These are phyloP conservation scores for Syritta pipiens DNA, from an alignment of 2,888 invertebrate genomes.

Conservation along the genomic window DNA sequence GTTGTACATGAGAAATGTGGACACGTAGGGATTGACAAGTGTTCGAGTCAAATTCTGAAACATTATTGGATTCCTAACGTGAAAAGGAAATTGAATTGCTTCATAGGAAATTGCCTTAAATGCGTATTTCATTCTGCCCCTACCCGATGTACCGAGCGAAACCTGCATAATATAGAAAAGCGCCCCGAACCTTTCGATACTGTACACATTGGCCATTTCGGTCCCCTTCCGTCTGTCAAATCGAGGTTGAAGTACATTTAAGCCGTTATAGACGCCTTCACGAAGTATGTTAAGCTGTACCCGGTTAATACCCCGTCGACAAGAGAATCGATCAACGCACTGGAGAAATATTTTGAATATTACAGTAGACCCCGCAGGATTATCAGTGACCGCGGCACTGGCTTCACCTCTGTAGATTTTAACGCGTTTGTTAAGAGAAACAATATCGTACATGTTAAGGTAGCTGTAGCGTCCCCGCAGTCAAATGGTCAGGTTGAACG, in stretches of 20 bases:
- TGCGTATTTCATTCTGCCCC: constrained; percentile 38
- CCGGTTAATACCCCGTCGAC: constrained; percentile 42
- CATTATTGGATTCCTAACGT: constrained; percentile 48
- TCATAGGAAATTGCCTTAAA: constrained; percentile 35
- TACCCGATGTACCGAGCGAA: too few species aligned
- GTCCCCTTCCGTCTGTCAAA: constrained; percentile 28
- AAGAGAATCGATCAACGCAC: constrained; percentile 70
- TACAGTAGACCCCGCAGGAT: constrained; percentile 62
- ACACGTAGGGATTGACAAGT: constrained; percentile 29
- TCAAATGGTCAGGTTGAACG: constrained; percentile 70
- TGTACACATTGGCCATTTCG: constrained; percentile 43
- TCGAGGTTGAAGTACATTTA: constrained; percentile 28
- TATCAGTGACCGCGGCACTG: constrained; percentile 63
- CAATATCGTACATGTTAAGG: constrained; percentile 45
- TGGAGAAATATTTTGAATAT: constrained; percentile 69
- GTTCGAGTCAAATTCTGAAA: constrained; percentile 2
- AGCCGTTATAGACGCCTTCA: constrained; percentile 11
- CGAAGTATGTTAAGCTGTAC: constrained; percentile 25
- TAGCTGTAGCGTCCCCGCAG: constrained; percentile 60
- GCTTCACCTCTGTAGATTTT: constrained; percentile 67
- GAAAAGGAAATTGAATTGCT: constrained; percentile 7
- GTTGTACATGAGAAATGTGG: constrained; percentile 67
- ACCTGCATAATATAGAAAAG: constrained; percentile 71
- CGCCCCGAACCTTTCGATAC: constrained; percentile 70
- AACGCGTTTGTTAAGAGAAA: constrained; percentile 31